These are phyloP conservation scores for Manis pentadactyla DNA, from an alignment of 2,797 vertebrate species.

Conservation along the genomic window DNA sequence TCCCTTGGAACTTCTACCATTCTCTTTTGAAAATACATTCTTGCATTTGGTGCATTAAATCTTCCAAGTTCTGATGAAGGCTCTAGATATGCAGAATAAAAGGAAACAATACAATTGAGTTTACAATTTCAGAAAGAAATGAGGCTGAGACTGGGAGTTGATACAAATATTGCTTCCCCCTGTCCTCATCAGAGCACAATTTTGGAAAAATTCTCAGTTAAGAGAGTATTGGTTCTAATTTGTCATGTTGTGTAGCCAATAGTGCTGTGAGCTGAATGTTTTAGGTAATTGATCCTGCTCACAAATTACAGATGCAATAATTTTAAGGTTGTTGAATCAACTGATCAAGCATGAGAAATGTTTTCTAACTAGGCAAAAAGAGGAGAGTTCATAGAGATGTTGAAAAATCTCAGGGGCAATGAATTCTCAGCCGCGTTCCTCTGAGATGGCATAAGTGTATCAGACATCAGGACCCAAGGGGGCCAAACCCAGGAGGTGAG, in stretches of 20 bases:
- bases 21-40: constrained; percentile 25
- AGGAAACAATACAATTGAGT: not conserved
- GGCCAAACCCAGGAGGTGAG: not conserved
- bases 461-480: not conserved
- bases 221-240: not conserved
- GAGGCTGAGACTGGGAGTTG: not conserved
- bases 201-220: not conserved
- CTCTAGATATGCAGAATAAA: not conserved
- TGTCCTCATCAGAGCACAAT: not conserved
- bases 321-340: constrained; percentile 40
- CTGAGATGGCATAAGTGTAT: not conserved
- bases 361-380: not conserved
- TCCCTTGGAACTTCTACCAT: not conserved
- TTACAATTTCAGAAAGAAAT: not conserved
- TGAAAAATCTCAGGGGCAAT: constrained; percentile 30
- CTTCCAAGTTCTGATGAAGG: not conserved
- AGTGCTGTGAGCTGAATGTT: not conserved
- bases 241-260: not conserved
- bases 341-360: not conserved
- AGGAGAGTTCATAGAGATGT: not conserved
- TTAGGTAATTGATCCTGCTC: not conserved
- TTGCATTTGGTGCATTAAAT: constrained; percentile 32
- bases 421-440: constrained; percentile 13
- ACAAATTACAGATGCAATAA: not conserved
- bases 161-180: not conserved